Base-by-base conservation (phyloP, 2,113 vertebrate genomes). In the Talpa occidentalis region DNA sequence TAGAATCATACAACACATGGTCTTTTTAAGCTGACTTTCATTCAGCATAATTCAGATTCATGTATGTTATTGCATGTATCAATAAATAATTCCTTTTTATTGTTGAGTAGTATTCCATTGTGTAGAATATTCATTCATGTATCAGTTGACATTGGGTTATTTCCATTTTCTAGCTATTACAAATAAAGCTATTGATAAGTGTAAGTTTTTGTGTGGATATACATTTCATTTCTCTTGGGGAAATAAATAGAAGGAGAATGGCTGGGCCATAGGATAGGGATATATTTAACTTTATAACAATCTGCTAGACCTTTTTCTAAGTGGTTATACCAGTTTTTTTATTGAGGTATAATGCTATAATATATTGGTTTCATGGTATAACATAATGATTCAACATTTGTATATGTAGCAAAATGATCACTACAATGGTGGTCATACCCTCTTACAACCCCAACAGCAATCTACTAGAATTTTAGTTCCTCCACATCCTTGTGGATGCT, bases 1-100 rank as follows among this genome's bases (percentile, higher is more conserved):
- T 73, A 62, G 87, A 70, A 44, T 74, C 35, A 37, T 69, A 54
- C 10, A 76, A 42, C 72, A 64, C 49, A 0, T 44, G 42, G 19
- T 88, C 47, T 93, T 81, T 91, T 60, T 49, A 92, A n/a, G 64
- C 60, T 70, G 60, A 4, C 32, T 91, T 95, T 95, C 16, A 47
- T 12, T 79, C 56, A n/a, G 22, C 64, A 74, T 56, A 93, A 87
- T 32, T 91, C 82, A 87, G 49, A 78, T 62, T 73, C 49, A 78
- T 62, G 54, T 88, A 28, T 86, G 24, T 66, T 87, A n/a, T 47
- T 90, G 21, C 42, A 86, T 40, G 5, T 44, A 74, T 44, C 9
- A 5, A n/a, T 76, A 84, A 84, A 80, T 76, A 88, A 84, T 84
- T 82, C 35, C 56, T 85, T 49, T 67, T 83, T 82, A 77, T 73